Evolutionary conservation across 2,797 vertebrate genomes (phyloP), one percentile per base, ranked within the genome.

Genomic region (Sebastolobus alascanus): DNA sequence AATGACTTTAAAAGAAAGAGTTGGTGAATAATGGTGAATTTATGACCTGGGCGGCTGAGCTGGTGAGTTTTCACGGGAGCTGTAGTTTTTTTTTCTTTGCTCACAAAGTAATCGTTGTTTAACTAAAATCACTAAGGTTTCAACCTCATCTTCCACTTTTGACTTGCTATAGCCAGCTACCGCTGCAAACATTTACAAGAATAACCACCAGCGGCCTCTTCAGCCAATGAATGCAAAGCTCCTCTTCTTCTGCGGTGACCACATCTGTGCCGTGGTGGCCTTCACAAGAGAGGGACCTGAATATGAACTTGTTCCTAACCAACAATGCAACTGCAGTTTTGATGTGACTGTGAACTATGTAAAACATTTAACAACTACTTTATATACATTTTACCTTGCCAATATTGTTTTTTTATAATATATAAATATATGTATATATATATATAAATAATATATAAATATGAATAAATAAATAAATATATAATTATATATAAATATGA

Each of bases 101-200:
- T 43, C 40, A 0, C 6, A 43, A 58, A 58, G 56, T 58, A 2
- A 58, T 58, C 1, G 7, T 58, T 58, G 55, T 29, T 58, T 29
- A 58, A 58, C 55, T 58, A 29, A 58, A 58, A 58, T 58, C 56
- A 29, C 27, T 31, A 59, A 59, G 14, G n/a, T 59, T 59, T 59
- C 27, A 59, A 59, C 1, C 27, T 56, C n/a, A 25, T 40, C 22
- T 67, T 71, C 6, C 2, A 52, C 40, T 40, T 73, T 29, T 33
- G n/a, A 40, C 37, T 20, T 56, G 50, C 9, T 20, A 13, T 31
- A 46, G 6, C 14, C 43, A 35, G 69, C 16, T 2, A 54, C 4
- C 4, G 33, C 14, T 29, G 6, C 61, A 33, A 54, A 38, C 40
- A 33, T 31, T 50, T 22, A 16, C 29, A 55, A 40, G 33, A 3